These are phyloP conservation scores for Pomatostomus ruficeps DNA, from an alignment of 2,113 vertebrate genomes.

Conservation along the genomic window DNA sequence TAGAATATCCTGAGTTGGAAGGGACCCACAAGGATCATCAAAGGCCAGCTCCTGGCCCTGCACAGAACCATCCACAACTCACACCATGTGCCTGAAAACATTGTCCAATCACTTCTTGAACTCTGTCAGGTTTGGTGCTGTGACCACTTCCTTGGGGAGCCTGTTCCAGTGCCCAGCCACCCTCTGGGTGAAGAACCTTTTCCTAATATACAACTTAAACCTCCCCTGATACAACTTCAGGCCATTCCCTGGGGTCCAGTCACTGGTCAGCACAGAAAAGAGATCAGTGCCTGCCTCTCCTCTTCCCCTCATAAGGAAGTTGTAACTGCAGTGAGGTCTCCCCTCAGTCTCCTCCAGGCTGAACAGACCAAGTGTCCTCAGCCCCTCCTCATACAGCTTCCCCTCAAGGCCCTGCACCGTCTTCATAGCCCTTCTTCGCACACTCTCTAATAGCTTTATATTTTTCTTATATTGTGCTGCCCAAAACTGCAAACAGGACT, in stretches of 20 bases:
- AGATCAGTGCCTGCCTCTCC: background rate
- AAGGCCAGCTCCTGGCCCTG: background rate
- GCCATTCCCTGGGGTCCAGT: fast-evolving
- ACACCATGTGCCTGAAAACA: fast-evolving
- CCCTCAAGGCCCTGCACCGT: background rate
- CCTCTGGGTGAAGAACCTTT: fast-evolving
- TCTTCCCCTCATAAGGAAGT: fast-evolving
- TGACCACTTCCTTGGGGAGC: background rate
- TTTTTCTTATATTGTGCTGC: background rate
- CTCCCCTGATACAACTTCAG: background rate
- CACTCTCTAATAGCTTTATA: background rate
- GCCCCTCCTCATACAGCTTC: fast-evolving
- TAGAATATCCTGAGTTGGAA: background rate
- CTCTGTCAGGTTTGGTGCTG: background rate
- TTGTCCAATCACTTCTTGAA: background rate
- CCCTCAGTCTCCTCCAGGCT: background rate
- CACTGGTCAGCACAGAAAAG: background rate
- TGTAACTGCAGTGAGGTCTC: background rate
- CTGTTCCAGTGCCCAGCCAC: background rate
- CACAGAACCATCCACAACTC: fast-evolving
- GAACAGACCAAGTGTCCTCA: background rate
- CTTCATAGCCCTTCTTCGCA: background rate
- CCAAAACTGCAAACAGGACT: background rate
- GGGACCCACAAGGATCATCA: background rate
- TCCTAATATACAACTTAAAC: background rate